Percentiles rank a stretch among this genome's conserved stretches.
Evolutionary conservation across 2,888 invertebrate genomes (phyloP).

Genomic region (Cephus pulcher): DNA sequence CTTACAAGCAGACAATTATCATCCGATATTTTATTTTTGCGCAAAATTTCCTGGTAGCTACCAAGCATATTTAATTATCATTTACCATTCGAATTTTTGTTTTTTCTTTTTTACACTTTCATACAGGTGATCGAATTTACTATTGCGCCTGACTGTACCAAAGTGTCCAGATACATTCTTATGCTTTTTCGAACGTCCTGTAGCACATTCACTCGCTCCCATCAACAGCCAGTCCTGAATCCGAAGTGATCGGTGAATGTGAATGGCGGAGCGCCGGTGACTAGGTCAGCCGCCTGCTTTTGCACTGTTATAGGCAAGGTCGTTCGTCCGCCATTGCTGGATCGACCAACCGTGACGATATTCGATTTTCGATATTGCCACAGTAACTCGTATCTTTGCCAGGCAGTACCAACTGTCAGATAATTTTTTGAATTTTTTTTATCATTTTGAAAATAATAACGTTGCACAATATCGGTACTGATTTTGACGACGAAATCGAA

Average conservation of each 20-base stretch:
- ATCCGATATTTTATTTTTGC: background rate
- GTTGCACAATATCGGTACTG: background rate
- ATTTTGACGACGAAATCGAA: background rate
- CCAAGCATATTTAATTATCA: too few species aligned
- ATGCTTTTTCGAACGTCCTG: background rate
- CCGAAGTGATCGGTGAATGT: conserved; percentile 46
- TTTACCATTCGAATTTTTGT: background rate
- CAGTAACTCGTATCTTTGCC: background rate
- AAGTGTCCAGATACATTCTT: background rate
- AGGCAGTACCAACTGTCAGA: background rate
- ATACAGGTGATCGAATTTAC: too few species aligned
- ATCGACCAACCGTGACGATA: background rate
- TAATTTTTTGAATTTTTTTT: background rate
- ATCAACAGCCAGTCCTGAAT: background rate
- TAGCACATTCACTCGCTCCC: background rate
- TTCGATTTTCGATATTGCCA: background rate
- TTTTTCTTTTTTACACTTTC: too few species aligned
- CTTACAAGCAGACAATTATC: background rate
- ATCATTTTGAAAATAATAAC: background rate
- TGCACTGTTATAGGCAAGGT: conserved; percentile 53
- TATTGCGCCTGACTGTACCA: background rate
- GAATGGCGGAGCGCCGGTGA: conserved; percentile 17
- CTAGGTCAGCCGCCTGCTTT: conserved; percentile 51
- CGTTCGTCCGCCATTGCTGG: conserved; percentile 41
- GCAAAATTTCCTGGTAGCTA: conserved; percentile 2